A percentile compares a stretch with the other conserved stretches of the same genome.
phyloP scores from a whole-genome alignment of 2,888 invertebrate species.

The Ctenicera cuprea region DNA sequence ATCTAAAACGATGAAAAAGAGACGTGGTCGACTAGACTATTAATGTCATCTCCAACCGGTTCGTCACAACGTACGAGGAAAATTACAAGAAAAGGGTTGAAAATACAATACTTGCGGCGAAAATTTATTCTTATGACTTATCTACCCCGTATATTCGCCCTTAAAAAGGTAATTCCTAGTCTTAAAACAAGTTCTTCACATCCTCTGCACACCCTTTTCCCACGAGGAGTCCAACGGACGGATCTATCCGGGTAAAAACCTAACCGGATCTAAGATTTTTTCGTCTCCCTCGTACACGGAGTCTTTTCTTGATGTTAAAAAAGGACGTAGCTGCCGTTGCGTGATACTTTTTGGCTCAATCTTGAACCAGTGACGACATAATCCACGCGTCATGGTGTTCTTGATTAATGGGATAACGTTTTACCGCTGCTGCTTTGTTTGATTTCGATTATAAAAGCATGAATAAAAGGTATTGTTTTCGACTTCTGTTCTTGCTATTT shows the following conservation, averaged over 20 bases:
- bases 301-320: background rate
- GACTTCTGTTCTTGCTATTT: constrained; percentile 20
- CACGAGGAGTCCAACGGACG: constrained; percentile 55
- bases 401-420: constrained; percentile 57
- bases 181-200: constrained; percentile 54
- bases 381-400: constrained; percentile 55
- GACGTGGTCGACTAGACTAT: constrained; percentile 47
- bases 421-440: constrained; percentile 49
- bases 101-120: constrained; percentile 54
- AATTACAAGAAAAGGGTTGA: constrained; percentile 52
- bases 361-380: constrained; percentile 53
- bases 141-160: constrained; percentile 52
- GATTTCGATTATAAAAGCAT: constrained; percentile 33
- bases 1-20: constrained; percentile 38
- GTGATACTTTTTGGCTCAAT: constrained; percentile 21
- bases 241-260: constrained; percentile 46
- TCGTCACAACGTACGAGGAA: constrained; percentile 46
- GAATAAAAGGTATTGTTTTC: constrained; percentile 39
- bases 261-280: constrained; percentile 40
- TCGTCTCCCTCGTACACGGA: constrained; percentile 25
- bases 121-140: constrained; percentile 58
- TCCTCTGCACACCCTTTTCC: constrained; percentile 52
- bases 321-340: background rate
- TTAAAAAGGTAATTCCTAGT: constrained; percentile 58
- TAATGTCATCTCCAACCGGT: constrained; percentile 51